Percentiles rank a stretch among this genome's conserved stretches.
These are phyloP conservation scores for Scomber japonicus DNA, from an alignment of 2,113 vertebrate species.

Conservation along the genomic window DNA sequence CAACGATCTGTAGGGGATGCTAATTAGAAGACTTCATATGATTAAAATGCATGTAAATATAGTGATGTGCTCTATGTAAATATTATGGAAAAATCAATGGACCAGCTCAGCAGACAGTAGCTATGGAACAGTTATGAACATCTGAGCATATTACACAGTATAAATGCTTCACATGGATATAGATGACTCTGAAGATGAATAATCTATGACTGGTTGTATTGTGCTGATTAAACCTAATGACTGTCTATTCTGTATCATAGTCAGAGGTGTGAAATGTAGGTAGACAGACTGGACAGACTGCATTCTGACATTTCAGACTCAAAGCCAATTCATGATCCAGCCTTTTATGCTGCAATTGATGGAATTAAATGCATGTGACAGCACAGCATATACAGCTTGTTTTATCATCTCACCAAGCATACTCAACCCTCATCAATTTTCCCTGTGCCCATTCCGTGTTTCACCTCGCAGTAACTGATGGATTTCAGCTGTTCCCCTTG, in stretches of 20 bases:
- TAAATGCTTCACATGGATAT: not conserved
- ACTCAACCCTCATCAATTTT: slow-evolving; percentile 43
- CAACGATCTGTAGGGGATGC: slow-evolving; percentile 22
- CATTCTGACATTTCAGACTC: slow-evolving; percentile 22
- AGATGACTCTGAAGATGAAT: not conserved
- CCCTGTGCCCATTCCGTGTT: slow-evolving; percentile 19
- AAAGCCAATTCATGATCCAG: slow-evolving; percentile 17
- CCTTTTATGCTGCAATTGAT: slow-evolving; percentile 27
- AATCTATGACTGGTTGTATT: not conserved
- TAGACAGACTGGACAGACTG: slow-evolving; percentile 1
- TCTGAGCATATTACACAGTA: slow-evolving; percentile 10
- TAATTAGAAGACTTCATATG: slow-evolving; percentile 54
- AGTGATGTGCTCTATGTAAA: slow-evolving; percentile 23
- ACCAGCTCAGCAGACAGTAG: not conserved
- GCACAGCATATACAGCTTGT: slow-evolving; percentile 28
- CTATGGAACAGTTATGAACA: slow-evolving; percentile 6
- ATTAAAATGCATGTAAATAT: slow-evolving; percentile 42
- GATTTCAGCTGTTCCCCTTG: slow-evolving; percentile 49
- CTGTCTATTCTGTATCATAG: not conserved
- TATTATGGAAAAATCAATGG: not conserved
- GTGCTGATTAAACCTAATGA: not conserved
- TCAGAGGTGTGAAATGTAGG: not conserved
- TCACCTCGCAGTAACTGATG: slow-evolving; percentile 71
- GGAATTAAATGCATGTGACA: slow-evolving; percentile 39
- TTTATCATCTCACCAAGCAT: slow-evolving; percentile 36